A percentile compares a stretch with the other conserved stretches of the same genome.
Evolutionary conservation across 2,113 vertebrate species (phyloP).

Genomic region (Rhombomys opimus): DNA sequence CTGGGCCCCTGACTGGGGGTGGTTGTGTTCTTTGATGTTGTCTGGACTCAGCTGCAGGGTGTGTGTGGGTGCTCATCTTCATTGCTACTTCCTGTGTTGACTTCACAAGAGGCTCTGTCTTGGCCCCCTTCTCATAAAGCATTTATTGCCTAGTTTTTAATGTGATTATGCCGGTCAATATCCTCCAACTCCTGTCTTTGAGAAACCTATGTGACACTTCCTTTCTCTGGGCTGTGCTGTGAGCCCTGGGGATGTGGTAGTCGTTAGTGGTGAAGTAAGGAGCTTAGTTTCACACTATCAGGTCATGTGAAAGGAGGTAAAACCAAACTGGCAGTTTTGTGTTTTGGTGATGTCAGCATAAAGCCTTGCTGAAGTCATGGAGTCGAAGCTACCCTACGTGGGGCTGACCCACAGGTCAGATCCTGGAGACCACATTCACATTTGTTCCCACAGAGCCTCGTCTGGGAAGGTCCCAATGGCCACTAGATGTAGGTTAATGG

Average conservation of each 20-base stretch:
- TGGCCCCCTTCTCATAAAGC: not conserved
- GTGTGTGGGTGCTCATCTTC: not conserved
- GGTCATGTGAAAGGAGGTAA: not conserved
- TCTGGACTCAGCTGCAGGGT: not conserved
- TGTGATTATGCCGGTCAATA: accelerated
- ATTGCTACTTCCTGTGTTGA: not conserved
- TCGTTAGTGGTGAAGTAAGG: not conserved
- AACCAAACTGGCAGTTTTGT: not conserved
- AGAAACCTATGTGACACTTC: accelerated
- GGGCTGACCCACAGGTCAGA: not conserved
- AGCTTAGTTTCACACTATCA: not conserved
- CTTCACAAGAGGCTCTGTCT: not conserved
- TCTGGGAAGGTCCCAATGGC: not conserved
- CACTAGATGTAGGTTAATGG: not conserved
- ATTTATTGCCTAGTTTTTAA: not conserved
- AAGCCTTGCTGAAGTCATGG: not conserved
- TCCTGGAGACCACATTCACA: accelerated
- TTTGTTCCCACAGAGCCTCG: not conserved
- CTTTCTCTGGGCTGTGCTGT: accelerated
- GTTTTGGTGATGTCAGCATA: not conserved
- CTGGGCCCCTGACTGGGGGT: too few species aligned
- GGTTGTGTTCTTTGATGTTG: not conserved
- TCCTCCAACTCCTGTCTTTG: not conserved
- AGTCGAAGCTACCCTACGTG: accelerated
- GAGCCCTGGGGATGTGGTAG: not conserved